Evolutionary conservation across 2,888 invertebrate species (phyloP).

Genomic region (Stictocephala bisonia): DNA sequence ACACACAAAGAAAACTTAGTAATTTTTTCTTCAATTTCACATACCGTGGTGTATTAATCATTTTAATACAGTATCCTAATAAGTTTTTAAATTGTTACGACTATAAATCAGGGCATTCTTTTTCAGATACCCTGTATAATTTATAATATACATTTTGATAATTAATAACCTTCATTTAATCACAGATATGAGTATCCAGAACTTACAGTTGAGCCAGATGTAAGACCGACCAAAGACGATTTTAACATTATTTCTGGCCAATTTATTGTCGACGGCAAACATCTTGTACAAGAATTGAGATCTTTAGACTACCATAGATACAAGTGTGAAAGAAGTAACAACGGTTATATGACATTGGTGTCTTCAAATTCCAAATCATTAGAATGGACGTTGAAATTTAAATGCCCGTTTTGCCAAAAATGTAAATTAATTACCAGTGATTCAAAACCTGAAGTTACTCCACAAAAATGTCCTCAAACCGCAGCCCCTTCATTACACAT

Average conservation of each 20-base stretch:
- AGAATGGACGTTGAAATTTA: background rate
- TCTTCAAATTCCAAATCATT: background rate
- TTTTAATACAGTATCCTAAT: too few relatives aligned
- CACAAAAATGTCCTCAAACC: background rate
- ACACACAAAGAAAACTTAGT: too few relatives aligned
- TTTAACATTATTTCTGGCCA: background rate
- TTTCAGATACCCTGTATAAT: too few relatives aligned
- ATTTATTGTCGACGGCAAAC: slow-evolving; percentile 4
- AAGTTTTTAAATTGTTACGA: too few relatives aligned
- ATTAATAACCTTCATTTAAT: background rate
- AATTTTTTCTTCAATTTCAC: too few relatives aligned
- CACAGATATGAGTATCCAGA: background rate
- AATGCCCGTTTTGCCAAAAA: background rate
- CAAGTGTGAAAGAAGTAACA: background rate
- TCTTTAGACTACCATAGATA: background rate
- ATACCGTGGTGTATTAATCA: too few relatives aligned
- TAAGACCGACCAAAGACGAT: background rate
- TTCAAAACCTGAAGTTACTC: background rate
- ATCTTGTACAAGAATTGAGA: background rate
- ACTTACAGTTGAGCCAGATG: background rate
- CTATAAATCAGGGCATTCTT: too few relatives aligned
- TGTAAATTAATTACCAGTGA: background rate
- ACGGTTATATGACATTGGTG: background rate
- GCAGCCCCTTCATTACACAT: background rate
- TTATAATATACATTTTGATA: background rate